Evolutionary conservation across 1,140 invertebrate species (phyloP).

Genomic region (Hyles euphorbiae): DNA sequence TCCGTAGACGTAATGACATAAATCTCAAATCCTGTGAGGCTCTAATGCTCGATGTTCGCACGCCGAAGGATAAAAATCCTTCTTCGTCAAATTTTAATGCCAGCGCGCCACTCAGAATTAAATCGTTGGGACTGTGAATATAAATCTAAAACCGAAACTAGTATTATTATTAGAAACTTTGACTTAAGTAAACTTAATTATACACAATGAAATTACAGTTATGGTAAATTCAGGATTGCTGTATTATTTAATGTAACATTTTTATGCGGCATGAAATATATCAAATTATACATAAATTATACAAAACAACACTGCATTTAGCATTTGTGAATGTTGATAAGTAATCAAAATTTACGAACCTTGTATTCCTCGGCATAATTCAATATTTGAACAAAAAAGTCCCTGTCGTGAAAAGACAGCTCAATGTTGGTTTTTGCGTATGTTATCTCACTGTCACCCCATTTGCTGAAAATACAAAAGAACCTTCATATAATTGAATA

Average conservation of each 20-base stretch:
- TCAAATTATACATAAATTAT: too few relatives aligned
- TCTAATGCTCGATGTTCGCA: slow-evolving; percentile 55
- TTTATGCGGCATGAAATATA: too few relatives aligned
- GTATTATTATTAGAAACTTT: too few relatives aligned
- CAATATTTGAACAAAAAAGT: slow-evolving; percentile 43
- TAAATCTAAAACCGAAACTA: slow-evolving; percentile 42
- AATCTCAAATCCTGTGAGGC: slow-evolving; percentile 46
- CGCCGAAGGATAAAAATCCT: slow-evolving; percentile 46
- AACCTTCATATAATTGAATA: neutral
- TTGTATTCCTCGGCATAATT: slow-evolving; percentile 48
- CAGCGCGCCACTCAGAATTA: slow-evolving; percentile 43
- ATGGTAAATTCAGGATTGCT: too few relatives aligned
- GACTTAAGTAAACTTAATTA: too few relatives aligned
- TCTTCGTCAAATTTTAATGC: slow-evolving; percentile 39
- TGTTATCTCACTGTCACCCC: slow-evolving; percentile 19
- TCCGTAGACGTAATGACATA: slow-evolving; percentile 64
- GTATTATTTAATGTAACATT: too few relatives aligned
- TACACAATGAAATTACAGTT: too few relatives aligned
- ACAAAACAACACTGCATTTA: neutral
- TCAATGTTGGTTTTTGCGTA: slow-evolving; percentile 54
- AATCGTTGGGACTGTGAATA: slow-evolving; percentile 59
- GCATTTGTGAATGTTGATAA: neutral
- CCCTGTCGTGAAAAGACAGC: slow-evolving; percentile 48
- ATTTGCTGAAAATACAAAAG: slow-evolving; percentile 34
- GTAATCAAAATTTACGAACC: slow-evolving; percentile 23